Base-by-base conservation (phyloP, 1,140 invertebrate species). In the Ceratina australensis region DNA sequence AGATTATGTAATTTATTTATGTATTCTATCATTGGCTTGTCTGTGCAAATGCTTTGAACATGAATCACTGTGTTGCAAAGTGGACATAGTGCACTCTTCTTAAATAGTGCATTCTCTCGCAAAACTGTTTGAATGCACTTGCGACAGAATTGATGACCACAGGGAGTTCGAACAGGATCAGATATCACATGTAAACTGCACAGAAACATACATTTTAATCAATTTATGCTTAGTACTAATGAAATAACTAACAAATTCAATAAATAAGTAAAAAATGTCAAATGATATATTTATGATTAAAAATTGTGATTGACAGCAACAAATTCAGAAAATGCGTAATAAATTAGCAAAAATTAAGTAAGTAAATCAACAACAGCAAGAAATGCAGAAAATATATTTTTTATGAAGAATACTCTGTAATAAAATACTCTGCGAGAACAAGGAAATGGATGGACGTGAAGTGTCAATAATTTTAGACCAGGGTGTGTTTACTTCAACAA, bases 141-240 rank as follows among this genome's bases (percentile, higher is more conserved):
- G 0, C 22, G 50, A 60, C 87, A 88, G 24, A 88, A 88, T 54
- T 76, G 85, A 56, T 88, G 87, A 2, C 84, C 84, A n/a, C 87
- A 88, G 26, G 60, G 52, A 33, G 86, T 84, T 61, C 63, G 83
- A 3, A 80, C 57, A 2, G 87, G 84, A 0, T 81, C 26, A 12
- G 60, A 68, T 52, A 87, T 81, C 0, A 52, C 52, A 7, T 88
- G 56, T 28, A 84, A 16, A 56, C 87, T 88, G 60, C 4, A 65
- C 33, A 18, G 52, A 61, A 47, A 22, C 18, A 67, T 2, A 15
- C 22, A 8, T 56, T 20, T 1, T n/a, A 28, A 47, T 28, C 1
- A 24, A 18, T 22, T 15, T 16, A 12, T 18, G 20, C 13, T 24
- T 13, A 50, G 0, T 68, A 52, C 28, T 12, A 54, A 68, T 2